phyloP scores from a whole-genome alignment of 2,113 vertebrate species.

The Cyrtonyx montezumae region DNA sequence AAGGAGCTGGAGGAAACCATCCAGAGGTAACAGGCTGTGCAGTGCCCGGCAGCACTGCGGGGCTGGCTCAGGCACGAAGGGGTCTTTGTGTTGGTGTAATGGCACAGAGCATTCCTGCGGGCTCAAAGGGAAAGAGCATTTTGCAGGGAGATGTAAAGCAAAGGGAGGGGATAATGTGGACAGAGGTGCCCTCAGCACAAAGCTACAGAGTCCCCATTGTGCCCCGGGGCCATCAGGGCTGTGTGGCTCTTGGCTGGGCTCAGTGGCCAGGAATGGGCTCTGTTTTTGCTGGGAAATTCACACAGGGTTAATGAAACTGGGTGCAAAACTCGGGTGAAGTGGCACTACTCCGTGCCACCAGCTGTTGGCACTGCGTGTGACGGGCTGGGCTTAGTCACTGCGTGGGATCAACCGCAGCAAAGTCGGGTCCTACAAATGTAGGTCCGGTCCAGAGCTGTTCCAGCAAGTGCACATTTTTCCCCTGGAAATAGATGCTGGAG shows the following conservation, averaged over 20 bases:
- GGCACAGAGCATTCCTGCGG: slow-evolving; percentile 34
- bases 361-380: fast-evolving
- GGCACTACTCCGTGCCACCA: fast-evolving
- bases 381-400: fast-evolving
- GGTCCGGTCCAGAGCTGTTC: neutral
- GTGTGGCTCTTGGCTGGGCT: neutral
- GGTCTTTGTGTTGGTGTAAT: slow-evolving; percentile 49
- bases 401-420: neutral
- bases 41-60: slow-evolving; percentile 4
- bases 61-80: slow-evolving; percentile 56
- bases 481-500: neutral
- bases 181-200: neutral
- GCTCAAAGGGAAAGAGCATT: neutral
- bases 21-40: slow-evolving; percentile 78
- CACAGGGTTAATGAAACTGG: fast-evolving
- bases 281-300: neutral
- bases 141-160: neutral
- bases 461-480: neutral
- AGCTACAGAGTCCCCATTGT: fast-evolving
- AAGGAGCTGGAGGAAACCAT: slow-evolving; percentile 88
- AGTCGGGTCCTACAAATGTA: neutral
- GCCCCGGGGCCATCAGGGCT: fast-evolving
- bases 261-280: fast-evolving
- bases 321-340: fast-evolving
- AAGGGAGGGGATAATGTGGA: neutral